Percentiles rank a stretch among this genome's conserved stretches.
Conservation (phyloP, 1,140 invertebrate genomes). For the Orius insidiosus region DNA sequence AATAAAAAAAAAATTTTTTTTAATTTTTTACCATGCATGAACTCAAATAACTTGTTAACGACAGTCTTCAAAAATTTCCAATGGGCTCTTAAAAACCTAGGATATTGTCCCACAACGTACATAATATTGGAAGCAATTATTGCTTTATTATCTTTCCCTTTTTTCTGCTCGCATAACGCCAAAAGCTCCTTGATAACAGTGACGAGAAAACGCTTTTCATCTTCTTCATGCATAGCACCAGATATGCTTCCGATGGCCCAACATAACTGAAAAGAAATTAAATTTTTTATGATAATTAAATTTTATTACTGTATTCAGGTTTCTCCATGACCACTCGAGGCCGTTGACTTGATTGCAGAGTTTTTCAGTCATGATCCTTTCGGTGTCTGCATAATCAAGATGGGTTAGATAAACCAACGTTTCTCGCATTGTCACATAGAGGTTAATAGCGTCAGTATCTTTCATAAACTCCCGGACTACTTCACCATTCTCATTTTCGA, state of each 20-base stretch:
- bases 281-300: too few species aligned
- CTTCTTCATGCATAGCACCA: slow-evolving; percentile 97
- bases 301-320: slow-evolving; percentile 91
- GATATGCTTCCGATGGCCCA: slow-evolving; percentile 99
- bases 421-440: slow-evolving; percentile 99
- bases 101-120: slow-evolving; percentile 99
- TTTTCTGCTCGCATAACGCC: slow-evolving; percentile 96
- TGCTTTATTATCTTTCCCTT: slow-evolving; percentile 98
- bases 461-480: slow-evolving; percentile 99
- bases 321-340: slow-evolving; percentile 99
- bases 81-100: slow-evolving; percentile 93
- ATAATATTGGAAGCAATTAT: slow-evolving; percentile 99
- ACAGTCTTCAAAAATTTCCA: slow-evolving; percentile 99
- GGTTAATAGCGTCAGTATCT: slow-evolving; percentile 97
- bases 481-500: slow-evolving; percentile 99
- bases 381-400: slow-evolving; percentile 94
- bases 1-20: slow-evolving; percentile 2
- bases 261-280: slow-evolving; percentile 46
- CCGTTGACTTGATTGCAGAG: slow-evolving; percentile 98
- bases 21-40: slow-evolving; percentile 96
- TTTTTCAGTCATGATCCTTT: slow-evolving; percentile 98
- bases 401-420: slow-evolving; percentile 97
- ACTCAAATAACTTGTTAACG: slow-evolving; percentile 99
- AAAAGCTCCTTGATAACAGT: slow-evolving; percentile 98
- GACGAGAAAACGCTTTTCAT: slow-evolving; percentile 98